Evolutionary conservation across 2,113 vertebrate species (phyloP).

Genomic region (Lophius piscatorius): DNA sequence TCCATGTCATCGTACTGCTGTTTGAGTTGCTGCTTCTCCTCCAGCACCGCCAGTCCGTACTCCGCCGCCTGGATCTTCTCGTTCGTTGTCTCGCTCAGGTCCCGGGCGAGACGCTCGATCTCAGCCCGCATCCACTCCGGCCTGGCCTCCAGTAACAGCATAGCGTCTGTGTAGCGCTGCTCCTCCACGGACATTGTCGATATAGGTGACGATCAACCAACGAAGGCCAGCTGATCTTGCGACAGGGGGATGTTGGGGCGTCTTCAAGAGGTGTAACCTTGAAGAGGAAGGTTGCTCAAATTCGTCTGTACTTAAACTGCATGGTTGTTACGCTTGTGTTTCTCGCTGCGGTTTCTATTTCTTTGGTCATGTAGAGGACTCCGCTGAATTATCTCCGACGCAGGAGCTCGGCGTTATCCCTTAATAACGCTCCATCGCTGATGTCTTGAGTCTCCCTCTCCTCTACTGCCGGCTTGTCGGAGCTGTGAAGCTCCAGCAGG

Average conservation of each 20-base stretch:
- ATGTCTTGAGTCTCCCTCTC: slow-evolving; percentile 18
- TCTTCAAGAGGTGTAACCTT: slow-evolving; percentile 71
- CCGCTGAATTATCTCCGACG: slow-evolving; percentile 28
- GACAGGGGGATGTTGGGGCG: slow-evolving; percentile 46
- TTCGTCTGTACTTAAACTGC: slow-evolving; percentile 76
- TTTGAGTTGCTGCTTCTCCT: slow-evolving; percentile 97
- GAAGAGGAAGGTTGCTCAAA: slow-evolving; percentile 59
- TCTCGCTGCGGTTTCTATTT: slow-evolving; percentile 43
- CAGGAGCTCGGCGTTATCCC: slow-evolving; percentile 40
- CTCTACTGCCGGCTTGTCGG: slow-evolving; percentile 63
- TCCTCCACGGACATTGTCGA: slow-evolving; percentile 85
- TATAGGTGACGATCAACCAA: slow-evolving; percentile 48
- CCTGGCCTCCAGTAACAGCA: slow-evolving; percentile 84
- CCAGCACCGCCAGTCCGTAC: slow-evolving; percentile 94
- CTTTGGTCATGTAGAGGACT: slow-evolving; percentile 67
- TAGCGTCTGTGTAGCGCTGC: slow-evolving; percentile 78
- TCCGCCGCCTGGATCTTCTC: slow-evolving; percentile 99
- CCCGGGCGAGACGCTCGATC: slow-evolving; percentile 89
- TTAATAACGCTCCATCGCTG: slow-evolving; percentile 61
- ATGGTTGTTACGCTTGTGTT: slow-evolving; percentile 64
- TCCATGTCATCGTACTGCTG: slow-evolving; percentile 95
- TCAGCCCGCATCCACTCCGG: slow-evolving; percentile 90
- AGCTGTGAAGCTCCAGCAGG: slow-evolving; percentile 25
- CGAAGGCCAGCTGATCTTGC: slow-evolving; percentile 47
- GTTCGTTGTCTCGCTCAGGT: slow-evolving; percentile 92